A percentile compares a stretch with the other conserved stretches of the same genome.
Evolutionary conservation across 2,888 invertebrate species (phyloP).

Genomic region (Congeria kusceri): DNA sequence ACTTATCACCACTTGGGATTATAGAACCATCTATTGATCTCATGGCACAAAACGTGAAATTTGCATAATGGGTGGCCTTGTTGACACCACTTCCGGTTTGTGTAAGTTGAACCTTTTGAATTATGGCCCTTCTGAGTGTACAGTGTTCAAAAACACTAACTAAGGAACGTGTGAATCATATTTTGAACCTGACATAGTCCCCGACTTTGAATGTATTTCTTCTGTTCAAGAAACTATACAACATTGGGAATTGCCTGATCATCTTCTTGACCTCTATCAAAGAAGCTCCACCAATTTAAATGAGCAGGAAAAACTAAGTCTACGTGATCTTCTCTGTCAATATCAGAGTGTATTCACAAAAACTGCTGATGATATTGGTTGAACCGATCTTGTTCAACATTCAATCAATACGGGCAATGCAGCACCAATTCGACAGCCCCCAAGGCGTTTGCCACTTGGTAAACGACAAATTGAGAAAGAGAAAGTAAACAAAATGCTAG

Average conservation of each 20-base stretch:
- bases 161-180: conserved; percentile 21
- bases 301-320: neutral
- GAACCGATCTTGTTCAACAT: conserved; percentile 22
- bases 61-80: conserved; percentile 6
- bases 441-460: conserved; percentile 37
- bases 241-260: neutral
- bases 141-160: no score
- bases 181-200: conserved; percentile 3
- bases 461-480: conserved; percentile 26
- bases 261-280: conserved; percentile 12
- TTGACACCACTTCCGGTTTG: neutral
- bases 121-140: no score
- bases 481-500: conserved; percentile 45
- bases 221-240: conserved; percentile 2
- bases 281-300: neutral
- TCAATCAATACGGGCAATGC: conserved; percentile 26
- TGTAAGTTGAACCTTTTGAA: conserved; percentile 8
- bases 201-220: neutral
- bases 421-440: conserved; percentile 34
- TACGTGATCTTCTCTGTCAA: conserved; percentile 3
- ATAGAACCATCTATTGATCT: conserved; percentile 17
- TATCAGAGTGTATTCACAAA: conserved; percentile 26
- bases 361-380: conserved; percentile 21
- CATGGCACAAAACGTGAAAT: conserved; percentile 26
- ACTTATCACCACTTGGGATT: neutral